A percentile compares a stretch with the other conserved stretches of the same genome.
Conservation (phyloP, 2,888 invertebrate species). For the Caenorhabditis panamensis region DNA sequence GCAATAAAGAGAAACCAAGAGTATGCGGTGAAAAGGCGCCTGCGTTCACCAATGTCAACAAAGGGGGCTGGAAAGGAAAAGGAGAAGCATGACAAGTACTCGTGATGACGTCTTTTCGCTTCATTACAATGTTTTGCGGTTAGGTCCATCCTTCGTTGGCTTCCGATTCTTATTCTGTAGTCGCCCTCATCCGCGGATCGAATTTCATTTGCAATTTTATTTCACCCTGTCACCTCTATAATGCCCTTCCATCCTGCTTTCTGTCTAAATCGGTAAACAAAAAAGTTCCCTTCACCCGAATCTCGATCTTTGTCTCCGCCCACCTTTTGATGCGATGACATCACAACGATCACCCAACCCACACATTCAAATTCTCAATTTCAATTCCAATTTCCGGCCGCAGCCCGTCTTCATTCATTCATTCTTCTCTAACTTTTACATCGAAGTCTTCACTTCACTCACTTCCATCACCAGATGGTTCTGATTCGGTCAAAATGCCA, state of each 20-base stretch:
- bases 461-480: constrained; percentile 44
- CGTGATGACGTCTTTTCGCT: constrained; percentile 51
- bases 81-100: constrained; percentile 41
- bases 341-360: constrained; percentile 27
- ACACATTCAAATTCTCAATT: constrained; percentile 32
- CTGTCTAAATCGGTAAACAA: background rate
- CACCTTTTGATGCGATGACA: constrained; percentile 17
- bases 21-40: constrained; percentile 40
- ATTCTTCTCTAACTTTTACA: constrained; percentile 4
- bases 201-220: constrained; percentile 21
- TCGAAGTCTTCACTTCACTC: background rate
- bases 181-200: constrained; percentile 18
- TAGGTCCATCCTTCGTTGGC: constrained; percentile 12
- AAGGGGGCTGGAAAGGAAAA: constrained; percentile 12
- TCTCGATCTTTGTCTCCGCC: background rate
- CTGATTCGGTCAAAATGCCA: constrained; percentile 45
- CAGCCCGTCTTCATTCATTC: background rate
- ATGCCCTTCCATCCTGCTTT: background rate
- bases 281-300: background rate
- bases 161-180: background rate
- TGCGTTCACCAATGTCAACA: constrained; percentile 62
- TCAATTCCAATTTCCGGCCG: constrained; percentile 8
- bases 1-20: constrained; percentile 55
- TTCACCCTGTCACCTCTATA: constrained; percentile 7
- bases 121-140: constrained; percentile 44